Conservation (phyloP, 37 sponge, comb jelly and placozoan species). For the Axinella damicornis region DNA sequence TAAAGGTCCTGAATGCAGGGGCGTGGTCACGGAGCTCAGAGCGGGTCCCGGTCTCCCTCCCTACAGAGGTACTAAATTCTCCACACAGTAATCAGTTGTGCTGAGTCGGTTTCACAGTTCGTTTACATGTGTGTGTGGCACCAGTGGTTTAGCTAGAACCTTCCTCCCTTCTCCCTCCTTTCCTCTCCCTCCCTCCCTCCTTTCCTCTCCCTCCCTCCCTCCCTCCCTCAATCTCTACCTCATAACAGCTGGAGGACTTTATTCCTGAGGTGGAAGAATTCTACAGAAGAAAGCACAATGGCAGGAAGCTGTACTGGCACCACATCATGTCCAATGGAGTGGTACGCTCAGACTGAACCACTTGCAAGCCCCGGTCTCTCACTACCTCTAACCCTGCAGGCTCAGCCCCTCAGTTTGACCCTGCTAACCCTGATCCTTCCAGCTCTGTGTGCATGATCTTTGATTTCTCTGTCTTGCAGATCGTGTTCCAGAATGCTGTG, state of each 20-base stretch:
- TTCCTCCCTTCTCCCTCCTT: background rate
- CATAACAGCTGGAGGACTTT: conserved; percentile 83
- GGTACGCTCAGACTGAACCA: conserved; percentile 36
- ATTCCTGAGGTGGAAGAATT: conserved; percentile 91
- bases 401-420: background rate
- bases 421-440: background rate
- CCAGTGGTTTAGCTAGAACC: background rate
- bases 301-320: conserved; percentile 91
- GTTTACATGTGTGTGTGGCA: too few relatives aligned
- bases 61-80: conserved; percentile 73
- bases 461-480: too few relatives aligned
- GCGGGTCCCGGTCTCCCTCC: conserved; percentile 85
- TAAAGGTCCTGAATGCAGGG: conserved; percentile 93
- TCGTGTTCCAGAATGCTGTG: conserved; percentile 76
- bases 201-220: background rate
- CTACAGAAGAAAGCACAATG: conserved; percentile 81
- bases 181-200: background rate
- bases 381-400: background rate
- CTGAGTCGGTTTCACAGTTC: too few relatives aligned
- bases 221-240: background rate
- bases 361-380: background rate
- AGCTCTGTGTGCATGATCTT: too few relatives aligned
- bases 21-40: conserved; percentile 94
- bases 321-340: conserved; percentile 94
- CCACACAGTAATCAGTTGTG: too few relatives aligned